Evolutionary conservation across 2,113 vertebrate genomes (phyloP).

Genomic region (Ailuropoda melanoleuca): DNA sequence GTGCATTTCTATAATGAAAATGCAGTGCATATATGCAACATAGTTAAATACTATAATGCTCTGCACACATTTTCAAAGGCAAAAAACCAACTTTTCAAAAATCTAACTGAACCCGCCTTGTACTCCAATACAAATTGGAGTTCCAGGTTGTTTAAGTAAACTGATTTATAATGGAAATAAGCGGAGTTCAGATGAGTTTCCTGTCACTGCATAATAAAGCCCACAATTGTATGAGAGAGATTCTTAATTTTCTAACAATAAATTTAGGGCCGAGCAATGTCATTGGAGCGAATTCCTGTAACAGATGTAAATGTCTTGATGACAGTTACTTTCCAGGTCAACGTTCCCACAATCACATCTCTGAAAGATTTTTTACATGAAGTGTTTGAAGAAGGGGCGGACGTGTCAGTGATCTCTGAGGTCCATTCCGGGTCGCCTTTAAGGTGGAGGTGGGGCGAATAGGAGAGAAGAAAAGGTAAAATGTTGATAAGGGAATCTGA

Average conservation of each 20-base stretch:
- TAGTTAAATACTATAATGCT: constrained; percentile 4
- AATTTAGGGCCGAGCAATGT: constrained; percentile 21
- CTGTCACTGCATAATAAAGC: neutral
- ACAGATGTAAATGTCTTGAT: constrained; percentile 79
- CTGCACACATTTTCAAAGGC: neutral
- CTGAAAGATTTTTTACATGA: constrained; percentile 80
- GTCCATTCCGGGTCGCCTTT: constrained; percentile 74
- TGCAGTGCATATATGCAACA: neutral
- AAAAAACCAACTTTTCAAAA: neutral
- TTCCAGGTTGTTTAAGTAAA: constrained; percentile 42
- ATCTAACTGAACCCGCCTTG: constrained; percentile 12
- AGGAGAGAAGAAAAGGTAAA: constrained; percentile 76
- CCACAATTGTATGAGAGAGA: neutral
- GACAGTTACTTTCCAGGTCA: constrained; percentile 90
- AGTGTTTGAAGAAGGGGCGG: constrained; percentile 83
- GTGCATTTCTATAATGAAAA: constrained; percentile 3
- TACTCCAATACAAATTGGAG: neutral
- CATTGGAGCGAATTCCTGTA: constrained; percentile 81
- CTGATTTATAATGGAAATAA: constrained; percentile 44
- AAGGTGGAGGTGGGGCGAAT: constrained; percentile 58
- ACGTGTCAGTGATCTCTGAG: constrained; percentile 85
- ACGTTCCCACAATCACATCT: constrained; percentile 75
- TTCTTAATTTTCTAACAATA: constrained; percentile 27
- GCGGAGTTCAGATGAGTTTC: neutral
- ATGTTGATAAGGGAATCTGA: constrained; percentile 84